These are phyloP conservation scores for Columba guinea DNA, from an alignment of 2,797 vertebrate species.

Conservation along the genomic window DNA sequence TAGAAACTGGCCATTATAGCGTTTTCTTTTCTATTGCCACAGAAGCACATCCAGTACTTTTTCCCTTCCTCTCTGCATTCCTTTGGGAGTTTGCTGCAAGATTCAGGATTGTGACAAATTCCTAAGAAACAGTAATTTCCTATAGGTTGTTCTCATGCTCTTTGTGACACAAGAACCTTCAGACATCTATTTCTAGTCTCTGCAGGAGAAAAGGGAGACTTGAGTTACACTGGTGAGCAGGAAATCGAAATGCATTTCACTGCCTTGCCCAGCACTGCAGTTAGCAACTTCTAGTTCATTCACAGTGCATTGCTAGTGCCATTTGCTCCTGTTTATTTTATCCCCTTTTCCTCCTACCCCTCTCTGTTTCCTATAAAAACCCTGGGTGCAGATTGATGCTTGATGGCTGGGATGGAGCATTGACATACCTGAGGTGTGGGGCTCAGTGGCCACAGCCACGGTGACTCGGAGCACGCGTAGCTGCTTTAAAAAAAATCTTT, in stretches of 20 bases:
- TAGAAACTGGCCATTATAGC: not conserved
- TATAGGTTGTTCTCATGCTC: not conserved
- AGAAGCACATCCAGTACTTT: not conserved
- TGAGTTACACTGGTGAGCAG: not conserved
- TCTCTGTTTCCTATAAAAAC: not conserved
- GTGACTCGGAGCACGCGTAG: not conserved
- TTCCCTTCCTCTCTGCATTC: not conserved
- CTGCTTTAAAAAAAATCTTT: slow-evolving; percentile 9
- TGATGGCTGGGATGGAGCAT: not conserved
- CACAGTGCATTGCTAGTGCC: not conserved
- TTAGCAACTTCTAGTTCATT: not conserved
- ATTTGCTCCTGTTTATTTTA: not conserved
- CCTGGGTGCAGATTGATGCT: not conserved
- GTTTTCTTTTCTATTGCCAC: not conserved
- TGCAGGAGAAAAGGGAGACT: not conserved
- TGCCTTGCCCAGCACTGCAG: not conserved
- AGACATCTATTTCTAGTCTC: not conserved
- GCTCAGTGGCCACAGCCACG: not conserved
- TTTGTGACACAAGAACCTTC: not conserved
- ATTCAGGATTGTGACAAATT: not conserved
- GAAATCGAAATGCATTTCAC: not conserved
- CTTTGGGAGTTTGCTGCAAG: not conserved
- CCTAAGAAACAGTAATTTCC: not conserved
- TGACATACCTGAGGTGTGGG: not conserved
- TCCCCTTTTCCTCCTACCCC: not conserved